A percentile compares a stretch with the other conserved stretches of the same genome.
Conservation (phyloP, 2,113 vertebrate genomes). For the Oreochromis tanganicae region DNA sequence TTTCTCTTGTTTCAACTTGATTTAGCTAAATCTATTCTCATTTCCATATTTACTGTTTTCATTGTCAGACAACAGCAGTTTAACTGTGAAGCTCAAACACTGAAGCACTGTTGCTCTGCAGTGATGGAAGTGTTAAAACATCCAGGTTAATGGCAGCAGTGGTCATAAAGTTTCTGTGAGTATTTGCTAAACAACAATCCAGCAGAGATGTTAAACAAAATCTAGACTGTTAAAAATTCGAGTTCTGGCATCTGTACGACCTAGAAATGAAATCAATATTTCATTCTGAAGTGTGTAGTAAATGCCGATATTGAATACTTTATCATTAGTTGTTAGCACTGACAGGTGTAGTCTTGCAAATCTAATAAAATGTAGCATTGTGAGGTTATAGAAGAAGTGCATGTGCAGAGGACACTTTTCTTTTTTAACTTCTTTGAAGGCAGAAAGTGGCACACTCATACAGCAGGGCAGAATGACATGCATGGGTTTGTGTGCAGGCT, state of each 20-base stretch:
- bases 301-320: background rate
- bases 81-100: background rate
- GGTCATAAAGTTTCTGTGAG: background rate
- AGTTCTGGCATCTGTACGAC: background rate
- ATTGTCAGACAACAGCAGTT: background rate
- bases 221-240: background rate
- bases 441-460: background rate
- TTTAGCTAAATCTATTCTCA: background rate
- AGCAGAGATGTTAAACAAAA: background rate
- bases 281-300: background rate
- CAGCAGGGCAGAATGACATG: background rate
- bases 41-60: background rate
- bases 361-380: background rate
- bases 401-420: background rate
- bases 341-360: background rate
- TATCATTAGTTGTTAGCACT: background rate
- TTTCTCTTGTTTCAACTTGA: background rate
- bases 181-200: background rate
- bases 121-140: background rate
- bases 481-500: background rate
- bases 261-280: background rate
- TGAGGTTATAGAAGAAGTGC: background rate
- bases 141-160: background rate
- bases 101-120: background rate
- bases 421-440: background rate